A percentile compares a stretch with the other conserved stretches of the same genome.
Conservation (phyloP, 2,113 vertebrate species). For the Crotalus horridus region DNA sequence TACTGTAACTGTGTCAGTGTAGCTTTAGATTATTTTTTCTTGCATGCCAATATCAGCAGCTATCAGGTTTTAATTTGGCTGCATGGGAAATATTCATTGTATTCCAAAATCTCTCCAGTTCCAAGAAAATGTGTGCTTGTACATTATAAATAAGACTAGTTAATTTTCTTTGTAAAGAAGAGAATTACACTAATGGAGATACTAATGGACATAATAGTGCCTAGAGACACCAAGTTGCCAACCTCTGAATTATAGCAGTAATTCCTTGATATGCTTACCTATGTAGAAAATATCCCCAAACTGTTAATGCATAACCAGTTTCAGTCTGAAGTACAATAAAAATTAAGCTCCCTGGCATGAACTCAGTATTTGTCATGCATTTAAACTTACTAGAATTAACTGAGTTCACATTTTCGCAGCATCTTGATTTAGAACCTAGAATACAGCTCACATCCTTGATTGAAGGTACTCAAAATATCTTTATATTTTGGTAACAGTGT, state of each 20-base stretch:
- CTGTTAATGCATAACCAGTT: not conserved
- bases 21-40: not conserved
- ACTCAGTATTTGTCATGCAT: not conserved
- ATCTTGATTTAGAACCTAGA: not conserved
- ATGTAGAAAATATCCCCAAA: not conserved
- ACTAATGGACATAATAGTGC: not conserved
- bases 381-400: not conserved
- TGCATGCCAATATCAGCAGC: not conserved
- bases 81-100: not conserved
- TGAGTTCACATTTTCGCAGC: not conserved
- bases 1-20: not conserved
- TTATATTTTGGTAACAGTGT: not conserved
- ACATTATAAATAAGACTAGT: not conserved
- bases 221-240: not conserved
- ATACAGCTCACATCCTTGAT: not conserved
- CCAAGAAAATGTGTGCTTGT: not conserved
- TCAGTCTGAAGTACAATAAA: not conserved
- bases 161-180: not conserved
- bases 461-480: slow-evolving; percentile 2
- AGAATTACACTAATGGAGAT: not conserved
- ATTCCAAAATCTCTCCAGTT: not conserved
- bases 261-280: not conserved
- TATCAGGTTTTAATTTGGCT: not conserved
- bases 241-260: not conserved
- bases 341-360: not conserved